phyloP scores from a whole-genome alignment of 2,888 invertebrate species.

The Parascotia fuliginaria region DNA sequence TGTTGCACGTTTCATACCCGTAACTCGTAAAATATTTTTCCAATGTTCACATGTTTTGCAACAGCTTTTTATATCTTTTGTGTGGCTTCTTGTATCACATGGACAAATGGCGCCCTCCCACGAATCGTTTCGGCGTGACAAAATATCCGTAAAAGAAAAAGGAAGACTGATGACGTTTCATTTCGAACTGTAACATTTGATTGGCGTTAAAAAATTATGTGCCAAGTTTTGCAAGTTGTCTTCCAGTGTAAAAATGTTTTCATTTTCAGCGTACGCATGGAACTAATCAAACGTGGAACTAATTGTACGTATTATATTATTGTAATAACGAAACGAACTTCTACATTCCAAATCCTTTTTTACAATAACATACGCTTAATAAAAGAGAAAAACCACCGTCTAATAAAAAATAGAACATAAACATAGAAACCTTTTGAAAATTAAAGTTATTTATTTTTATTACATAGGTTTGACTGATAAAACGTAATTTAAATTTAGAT shows the following conservation, averaged over 20 bases:
- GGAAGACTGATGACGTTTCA: conserved; percentile 23
- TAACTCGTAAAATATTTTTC: not conserved
- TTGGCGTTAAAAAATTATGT: conserved; percentile 39
- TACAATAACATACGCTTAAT: no score
- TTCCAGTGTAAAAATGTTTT: conserved; percentile 12
- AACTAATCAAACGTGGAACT: conserved; percentile 2
- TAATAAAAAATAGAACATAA: no score
- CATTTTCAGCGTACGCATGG: conserved; percentile 6
- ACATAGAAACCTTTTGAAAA: no score
- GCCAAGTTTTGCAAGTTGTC: conserved; percentile 23
- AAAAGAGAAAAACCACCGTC: no score
- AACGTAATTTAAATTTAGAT: no score
- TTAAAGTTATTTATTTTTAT: no score
- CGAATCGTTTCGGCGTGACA: conserved; percentile 27
- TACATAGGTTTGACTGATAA: no score
- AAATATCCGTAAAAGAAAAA: conserved; percentile 29
- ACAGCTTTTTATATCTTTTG: conserved; percentile 39
- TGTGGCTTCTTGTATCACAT: conserved; percentile 23
- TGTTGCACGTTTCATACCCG: not conserved
- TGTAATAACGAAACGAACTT: no score
- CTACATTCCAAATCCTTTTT: no score
- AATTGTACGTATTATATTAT: no score
- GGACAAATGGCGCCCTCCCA: conserved; percentile 42
- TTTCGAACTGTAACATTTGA: conserved; percentile 32
- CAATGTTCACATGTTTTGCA: conserved; percentile 29